Base-by-base conservation (phyloP, 2,888 invertebrate genomes). In the Torymus texanus region DNA sequence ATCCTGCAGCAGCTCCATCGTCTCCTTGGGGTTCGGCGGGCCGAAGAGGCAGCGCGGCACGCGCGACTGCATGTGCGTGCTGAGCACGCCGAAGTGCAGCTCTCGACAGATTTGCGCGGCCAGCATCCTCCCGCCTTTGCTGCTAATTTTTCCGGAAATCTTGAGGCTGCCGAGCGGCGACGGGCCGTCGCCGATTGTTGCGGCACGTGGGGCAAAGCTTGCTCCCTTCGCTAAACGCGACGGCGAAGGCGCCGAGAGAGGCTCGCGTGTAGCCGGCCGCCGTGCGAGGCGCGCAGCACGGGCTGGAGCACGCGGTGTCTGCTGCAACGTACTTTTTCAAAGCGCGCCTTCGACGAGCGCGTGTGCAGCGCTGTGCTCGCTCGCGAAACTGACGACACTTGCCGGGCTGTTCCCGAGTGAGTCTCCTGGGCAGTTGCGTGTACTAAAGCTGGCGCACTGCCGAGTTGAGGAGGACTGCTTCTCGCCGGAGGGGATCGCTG, bases 41-140 rank as follows among this genome's bases (percentile, higher is more conserved):
- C 94, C 94, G 84, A 94, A 94, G 2, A 94, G 88, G 85, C 94
- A 94, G 71, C 88, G 87, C 75, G 90, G 88, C 73, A 88, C 88
- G 62, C 88, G 87, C 65, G 85, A 83, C 82, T 86, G 87, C 83
- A 86, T 85, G 79, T 85, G 85, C 80, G 85, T 68, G 63, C 88
- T 83, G 75, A 88, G 79, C 82, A 87, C 87, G 63, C 86, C 85
- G 79, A 88, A 88, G 74, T 88, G 88, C 84, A 88, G 85, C 61
- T 89, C 89, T 41, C 88, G 88, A 83, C 88, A 86, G 71, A 87
- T 84, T 13, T 83, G 82, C 70, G 89, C 86, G 73, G 86, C 88
- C 83, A 89, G 85, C 89, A 89, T 89, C 67, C 85, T 70, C 73
- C 18, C 51, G 56, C n/a, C 41, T 21, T 74, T 66, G n/a, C 66